Percentiles rank a stretch among this genome's conserved stretches.
Conservation (phyloP, 2,797 vertebrate species). For the Gymnothorax reevesii region DNA sequence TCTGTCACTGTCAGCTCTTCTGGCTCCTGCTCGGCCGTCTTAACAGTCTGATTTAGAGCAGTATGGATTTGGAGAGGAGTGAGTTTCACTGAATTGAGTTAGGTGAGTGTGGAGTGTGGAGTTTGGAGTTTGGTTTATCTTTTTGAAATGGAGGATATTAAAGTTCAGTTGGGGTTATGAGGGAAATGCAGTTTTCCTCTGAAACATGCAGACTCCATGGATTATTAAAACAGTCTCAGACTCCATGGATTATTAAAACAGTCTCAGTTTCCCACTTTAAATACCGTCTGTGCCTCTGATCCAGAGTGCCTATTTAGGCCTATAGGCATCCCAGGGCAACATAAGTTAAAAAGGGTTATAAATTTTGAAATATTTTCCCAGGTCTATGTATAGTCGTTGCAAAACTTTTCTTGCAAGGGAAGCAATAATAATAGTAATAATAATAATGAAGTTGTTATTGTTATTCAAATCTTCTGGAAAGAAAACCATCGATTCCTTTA, state of each 20-base stretch:
- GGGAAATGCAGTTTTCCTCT: background rate
- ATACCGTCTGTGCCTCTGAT: background rate
- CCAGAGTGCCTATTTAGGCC: no score
- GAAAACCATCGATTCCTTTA: background rate
- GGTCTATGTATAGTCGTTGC: background rate
- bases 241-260: background rate
- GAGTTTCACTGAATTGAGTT: constrained; percentile 4
- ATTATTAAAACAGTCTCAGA: background rate
- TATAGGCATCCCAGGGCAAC: background rate
- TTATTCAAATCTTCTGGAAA: background rate
- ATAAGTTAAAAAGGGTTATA: background rate
- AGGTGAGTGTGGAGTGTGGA: background rate
- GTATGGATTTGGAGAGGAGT: constrained; percentile 21
- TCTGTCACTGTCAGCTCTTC: constrained; percentile 60
- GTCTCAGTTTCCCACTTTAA: no score
- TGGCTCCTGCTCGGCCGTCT: constrained; percentile 59
- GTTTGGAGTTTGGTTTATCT: background rate
- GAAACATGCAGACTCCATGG: background rate
- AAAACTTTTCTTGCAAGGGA: background rate
- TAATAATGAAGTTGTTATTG: background rate
- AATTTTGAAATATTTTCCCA: background rate
- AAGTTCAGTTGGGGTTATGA: background rate
- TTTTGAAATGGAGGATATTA: background rate
- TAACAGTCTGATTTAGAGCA: constrained; percentile 44
- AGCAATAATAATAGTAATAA: background rate